phyloP scores from a whole-genome alignment of 2,797 vertebrate genomes.

The Peromyscus eremicus region DNA sequence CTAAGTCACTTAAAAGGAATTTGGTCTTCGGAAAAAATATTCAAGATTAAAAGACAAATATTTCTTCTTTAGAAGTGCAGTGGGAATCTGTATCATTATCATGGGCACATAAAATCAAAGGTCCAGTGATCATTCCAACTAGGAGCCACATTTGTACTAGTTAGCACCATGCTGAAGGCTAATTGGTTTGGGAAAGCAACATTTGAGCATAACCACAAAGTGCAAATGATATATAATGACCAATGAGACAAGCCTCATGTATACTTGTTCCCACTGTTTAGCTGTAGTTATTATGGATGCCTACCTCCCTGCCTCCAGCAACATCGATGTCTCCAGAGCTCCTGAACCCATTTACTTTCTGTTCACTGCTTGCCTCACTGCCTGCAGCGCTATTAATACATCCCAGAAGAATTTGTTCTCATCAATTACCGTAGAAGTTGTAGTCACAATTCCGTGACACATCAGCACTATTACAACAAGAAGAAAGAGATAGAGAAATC shows the following conservation, averaged over 20 bases:
- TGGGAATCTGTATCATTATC: not conserved
- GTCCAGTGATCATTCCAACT: not conserved
- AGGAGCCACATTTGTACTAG: not conserved
- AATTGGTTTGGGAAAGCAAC: slow-evolving; percentile 55
- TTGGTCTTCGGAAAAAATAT: slow-evolving; percentile 11
- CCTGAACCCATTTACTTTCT: slow-evolving; percentile 69
- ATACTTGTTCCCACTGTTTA: slow-evolving; percentile 37
- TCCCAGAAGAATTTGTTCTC: slow-evolving; percentile 72
- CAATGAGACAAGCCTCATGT: slow-evolving; percentile 8
- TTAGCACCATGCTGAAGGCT: slow-evolving; percentile 23
- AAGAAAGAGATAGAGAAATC: not conserved
- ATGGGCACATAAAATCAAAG: slow-evolving; percentile 39
- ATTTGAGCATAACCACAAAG: not conserved
- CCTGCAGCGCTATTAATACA: slow-evolving; percentile 69
- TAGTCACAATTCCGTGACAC: slow-evolving; percentile 68
- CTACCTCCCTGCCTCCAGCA: slow-evolving; percentile 37
- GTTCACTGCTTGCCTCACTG: slow-evolving; percentile 59
- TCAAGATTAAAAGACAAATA: not conserved
- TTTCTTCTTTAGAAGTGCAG: not conserved
- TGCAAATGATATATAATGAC: slow-evolving; percentile 14
- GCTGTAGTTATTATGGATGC: slow-evolving; percentile 67
- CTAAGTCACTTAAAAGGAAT: not conserved
- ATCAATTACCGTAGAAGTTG: slow-evolving; percentile 55
- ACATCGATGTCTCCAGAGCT: slow-evolving; percentile 2
- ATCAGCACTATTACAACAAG: slow-evolving; percentile 5